Base-by-base conservation (phyloP, 2,113 vertebrate species). In the Sinocyclocheilus grahami region DNA sequence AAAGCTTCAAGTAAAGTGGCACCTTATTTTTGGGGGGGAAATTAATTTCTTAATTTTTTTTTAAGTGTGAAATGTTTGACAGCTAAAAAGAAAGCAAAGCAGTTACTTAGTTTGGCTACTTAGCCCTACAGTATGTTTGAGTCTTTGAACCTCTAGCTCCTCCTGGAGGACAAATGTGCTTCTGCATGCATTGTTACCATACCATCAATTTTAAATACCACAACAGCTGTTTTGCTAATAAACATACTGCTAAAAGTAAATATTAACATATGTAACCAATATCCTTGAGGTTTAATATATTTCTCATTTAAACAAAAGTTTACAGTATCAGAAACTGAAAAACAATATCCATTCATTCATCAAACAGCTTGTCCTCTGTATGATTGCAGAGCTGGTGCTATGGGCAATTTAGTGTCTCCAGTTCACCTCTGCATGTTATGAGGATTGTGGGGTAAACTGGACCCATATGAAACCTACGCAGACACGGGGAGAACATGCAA, bases 161-260 rank as follows among this genome's bases (percentile, higher is more conserved):
- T 11, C 20, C 81, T 78, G 37, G 77, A 20, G 78, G 78, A 76
- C 58, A 39, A 84, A 85, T 51, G 37, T 75, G 67, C 63, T 77
- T 69, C 77, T 55, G 65, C 33, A 46, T 39, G 8, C 11, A 76
- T 12, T 65, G 20, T 42, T 42, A 42, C 37, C 69, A 5, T 22
- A 22, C 0, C 20, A 0, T 20, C 20, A 1, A 13, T 74, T 74
- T 74, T 10, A 42, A 42, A 12, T n/a, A 13, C 4, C 69, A 22
- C 1, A 5, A 11, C 37, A 71, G 18, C 1, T 11, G 69, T 72
- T 42, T 42, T 22, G 33, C 20, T 42, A 13, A 72, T 42, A 1
- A n/a, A 42, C 37, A 37, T 8, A 12, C 69, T 13, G 4, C 37
- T n/a, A 42, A 74, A 74, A 11, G 20, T 42, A 72, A 72, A 62